Percentiles rank a stretch among this genome's conserved stretches.
Evolutionary conservation across 2,113 vertebrate species (phyloP).

Genomic region (Stercorarius parasiticus): DNA sequence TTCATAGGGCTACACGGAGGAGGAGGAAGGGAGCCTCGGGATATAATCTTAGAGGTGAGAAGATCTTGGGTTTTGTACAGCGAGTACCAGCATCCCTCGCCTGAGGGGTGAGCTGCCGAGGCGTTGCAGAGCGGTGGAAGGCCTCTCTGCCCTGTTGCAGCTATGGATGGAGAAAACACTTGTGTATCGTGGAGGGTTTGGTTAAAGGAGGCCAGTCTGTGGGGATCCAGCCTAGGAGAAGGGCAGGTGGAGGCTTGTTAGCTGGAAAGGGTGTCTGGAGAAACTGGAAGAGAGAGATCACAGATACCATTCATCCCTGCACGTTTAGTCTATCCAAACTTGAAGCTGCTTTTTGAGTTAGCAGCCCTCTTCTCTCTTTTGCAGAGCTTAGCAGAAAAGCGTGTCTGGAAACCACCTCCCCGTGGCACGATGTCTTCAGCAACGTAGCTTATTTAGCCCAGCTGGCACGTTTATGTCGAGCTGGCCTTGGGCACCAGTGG

Average conservation of each 20-base stretch:
- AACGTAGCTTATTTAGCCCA: background rate
- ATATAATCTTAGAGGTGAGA: background rate
- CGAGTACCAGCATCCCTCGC: background rate
- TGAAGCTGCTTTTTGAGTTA: background rate
- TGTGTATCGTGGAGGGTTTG: background rate
- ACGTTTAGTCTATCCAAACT: background rate
- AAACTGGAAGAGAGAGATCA: background rate
- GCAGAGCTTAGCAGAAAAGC: background rate
- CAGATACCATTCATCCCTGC: background rate
- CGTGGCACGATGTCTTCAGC: background rate
- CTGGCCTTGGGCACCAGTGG: background rate
- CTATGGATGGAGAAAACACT: background rate
- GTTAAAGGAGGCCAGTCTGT: background rate
- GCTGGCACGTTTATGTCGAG: background rate
- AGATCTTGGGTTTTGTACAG: background rate
- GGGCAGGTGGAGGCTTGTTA: background rate
- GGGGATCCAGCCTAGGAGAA: background rate
- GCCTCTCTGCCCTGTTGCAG: background rate
- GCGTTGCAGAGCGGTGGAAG: rapidly evolving
- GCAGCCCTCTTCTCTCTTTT: background rate
- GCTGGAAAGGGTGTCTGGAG: background rate
- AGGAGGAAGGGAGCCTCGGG: background rate
- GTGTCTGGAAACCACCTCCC: background rate
- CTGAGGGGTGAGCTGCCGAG: background rate
- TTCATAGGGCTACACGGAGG: background rate